Evolutionary conservation across 2,888 invertebrate genomes (phyloP).

Genomic region (Drosophila pseudotakahashii): DNA sequence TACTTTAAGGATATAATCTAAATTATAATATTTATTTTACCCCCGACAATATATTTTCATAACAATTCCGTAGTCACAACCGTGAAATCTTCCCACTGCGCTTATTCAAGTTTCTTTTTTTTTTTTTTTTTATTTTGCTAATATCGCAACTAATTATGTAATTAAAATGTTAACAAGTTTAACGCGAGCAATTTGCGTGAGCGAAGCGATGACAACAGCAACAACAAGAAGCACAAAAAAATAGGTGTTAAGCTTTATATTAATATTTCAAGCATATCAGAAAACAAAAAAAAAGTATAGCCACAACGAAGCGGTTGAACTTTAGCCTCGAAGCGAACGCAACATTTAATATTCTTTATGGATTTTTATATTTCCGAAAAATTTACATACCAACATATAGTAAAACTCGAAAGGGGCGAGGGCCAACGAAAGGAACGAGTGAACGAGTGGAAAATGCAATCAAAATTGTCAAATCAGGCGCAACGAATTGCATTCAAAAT

Average conservation of each 20-base stretch:
- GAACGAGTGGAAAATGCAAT: constrained; percentile 58
- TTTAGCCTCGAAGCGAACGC: constrained; percentile 33
- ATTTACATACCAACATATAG: constrained; percentile 29
- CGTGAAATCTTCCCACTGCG: constrained; percentile 19
- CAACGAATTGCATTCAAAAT: constrained; percentile 75
- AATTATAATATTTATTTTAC: background rate
- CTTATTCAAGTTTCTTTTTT: constrained; percentile 12
- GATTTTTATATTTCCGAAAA: constrained; percentile 32
- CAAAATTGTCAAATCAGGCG: constrained; percentile 78
- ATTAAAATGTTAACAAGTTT: constrained; percentile 76
- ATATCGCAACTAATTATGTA: constrained; percentile 71
- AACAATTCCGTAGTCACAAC: background rate
- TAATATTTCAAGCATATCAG: constrained; percentile 66
- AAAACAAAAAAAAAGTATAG: constrained; percentile 3
- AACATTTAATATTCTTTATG: constrained; percentile 35
- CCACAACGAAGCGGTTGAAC: constrained; percentile 28
- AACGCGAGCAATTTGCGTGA: constrained; percentile 50
- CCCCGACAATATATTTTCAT: background rate
- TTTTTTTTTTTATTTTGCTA: constrained; percentile 40
- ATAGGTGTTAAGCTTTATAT: constrained; percentile 67
- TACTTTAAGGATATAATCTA: too few species aligned
- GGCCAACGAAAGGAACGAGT: constrained; percentile 14
- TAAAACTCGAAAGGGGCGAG: background rate
- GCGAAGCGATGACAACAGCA: constrained; percentile 32
- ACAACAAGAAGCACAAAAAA: constrained; percentile 24